A percentile compares a stretch with the other conserved stretches of the same genome.
Evolutionary conservation across 2,113 vertebrate genomes (phyloP).

Genomic region (Bambusicola thoracicus): DNA sequence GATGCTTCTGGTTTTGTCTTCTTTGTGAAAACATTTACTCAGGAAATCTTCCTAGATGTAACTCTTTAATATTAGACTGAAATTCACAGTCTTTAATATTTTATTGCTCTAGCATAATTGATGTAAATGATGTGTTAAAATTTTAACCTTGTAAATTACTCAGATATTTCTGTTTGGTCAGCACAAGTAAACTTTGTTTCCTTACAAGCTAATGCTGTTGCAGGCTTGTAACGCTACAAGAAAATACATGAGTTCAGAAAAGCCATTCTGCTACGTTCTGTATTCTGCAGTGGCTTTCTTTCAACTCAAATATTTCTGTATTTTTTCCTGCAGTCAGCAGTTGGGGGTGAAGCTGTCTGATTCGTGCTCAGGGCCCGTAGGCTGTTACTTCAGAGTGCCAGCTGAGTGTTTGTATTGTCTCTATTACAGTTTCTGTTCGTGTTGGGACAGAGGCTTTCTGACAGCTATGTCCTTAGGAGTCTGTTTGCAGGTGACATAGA

Average conservation of each 20-base stretch:
- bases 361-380: neutral
- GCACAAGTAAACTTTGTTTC: neutral
- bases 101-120: neutral
- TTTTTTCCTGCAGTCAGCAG: neutral
- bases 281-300: neutral
- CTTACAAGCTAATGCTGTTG: neutral
- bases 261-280: neutral
- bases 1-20: neutral
- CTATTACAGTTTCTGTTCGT: neutral
- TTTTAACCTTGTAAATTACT: neutral
- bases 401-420: neutral
- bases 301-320: neutral
- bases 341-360: neutral
- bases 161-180: slow-evolving; percentile 11
- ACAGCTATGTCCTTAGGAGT: too few species aligned
- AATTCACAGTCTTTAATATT: neutral
- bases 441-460: neutral
- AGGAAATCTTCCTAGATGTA: neutral
- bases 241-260: neutral
- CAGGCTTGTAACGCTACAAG: neutral
- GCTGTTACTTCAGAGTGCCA: neutral
- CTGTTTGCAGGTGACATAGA: neutral
- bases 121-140: neutral
- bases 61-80: neutral
- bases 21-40: neutral